Evolutionary conservation across 2,113 vertebrate genomes (phyloP).

Genomic region (Heterotis niloticus): DNA sequence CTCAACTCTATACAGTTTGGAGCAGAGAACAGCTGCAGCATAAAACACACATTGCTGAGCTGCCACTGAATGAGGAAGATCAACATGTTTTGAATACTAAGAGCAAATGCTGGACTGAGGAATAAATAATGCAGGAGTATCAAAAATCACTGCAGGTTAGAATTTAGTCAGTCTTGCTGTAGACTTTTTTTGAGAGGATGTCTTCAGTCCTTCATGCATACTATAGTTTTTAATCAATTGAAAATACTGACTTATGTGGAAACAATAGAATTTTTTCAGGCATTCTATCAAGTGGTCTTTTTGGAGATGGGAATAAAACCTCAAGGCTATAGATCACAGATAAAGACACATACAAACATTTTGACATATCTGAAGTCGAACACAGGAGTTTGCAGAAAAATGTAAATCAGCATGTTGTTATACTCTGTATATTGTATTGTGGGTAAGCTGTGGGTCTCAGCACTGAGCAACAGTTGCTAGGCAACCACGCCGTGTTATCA

Average conservation of each 20-base stretch:
- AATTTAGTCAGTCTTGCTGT: neutral
- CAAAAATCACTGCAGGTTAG: no score
- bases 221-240: neutral
- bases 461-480: conserved; percentile 25
- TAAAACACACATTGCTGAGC: neutral
- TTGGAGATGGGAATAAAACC: neutral
- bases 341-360: neutral
- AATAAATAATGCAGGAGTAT: no score
- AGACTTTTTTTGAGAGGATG: neutral
- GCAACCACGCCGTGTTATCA: conserved; percentile 9
- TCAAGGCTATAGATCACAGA: neutral
- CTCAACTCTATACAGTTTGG: neutral
- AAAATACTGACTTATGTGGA: neutral
- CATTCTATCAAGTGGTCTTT: neutral
- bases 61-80: neutral
- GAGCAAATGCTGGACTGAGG: no score
- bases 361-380: neutral
- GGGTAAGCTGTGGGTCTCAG: conserved; percentile 6
- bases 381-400: conserved; percentile 7
- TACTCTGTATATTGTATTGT: conserved; percentile 5
- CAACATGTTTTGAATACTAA: no score
- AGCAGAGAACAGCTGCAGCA: neutral
- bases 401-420: conserved; percentile 7
- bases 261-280: neutral
- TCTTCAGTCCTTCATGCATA: neutral